Evolutionary conservation across 2,113 vertebrate genomes (phyloP).

Genomic region (Neoarius graeffei): DNA sequence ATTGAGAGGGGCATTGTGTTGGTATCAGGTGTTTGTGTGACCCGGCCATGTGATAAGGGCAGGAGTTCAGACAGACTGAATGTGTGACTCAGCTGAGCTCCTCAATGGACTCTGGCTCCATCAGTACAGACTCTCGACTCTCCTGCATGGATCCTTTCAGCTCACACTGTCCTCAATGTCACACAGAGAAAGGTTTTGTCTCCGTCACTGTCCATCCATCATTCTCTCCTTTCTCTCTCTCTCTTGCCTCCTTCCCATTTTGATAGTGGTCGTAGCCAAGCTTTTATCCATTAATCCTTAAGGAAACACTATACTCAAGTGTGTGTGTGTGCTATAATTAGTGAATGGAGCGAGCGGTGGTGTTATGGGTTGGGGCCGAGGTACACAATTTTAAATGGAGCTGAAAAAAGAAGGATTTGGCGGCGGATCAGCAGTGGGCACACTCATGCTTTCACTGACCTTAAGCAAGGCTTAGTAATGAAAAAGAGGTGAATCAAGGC

Average conservation of each 20-base stretch:
- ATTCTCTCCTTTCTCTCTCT: background rate
- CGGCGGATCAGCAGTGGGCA: slow-evolving; percentile 1
- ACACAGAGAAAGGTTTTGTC: slow-evolving; percentile 45
- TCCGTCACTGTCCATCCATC: background rate
- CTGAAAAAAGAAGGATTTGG: slow-evolving; percentile 21
- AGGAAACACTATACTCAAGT: slow-evolving; percentile 30
- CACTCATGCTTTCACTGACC: slow-evolving; percentile 28
- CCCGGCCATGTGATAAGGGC: slow-evolving; percentile 48
- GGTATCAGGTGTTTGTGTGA: slow-evolving; percentile 48
- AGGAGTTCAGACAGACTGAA: slow-evolving; percentile 40
- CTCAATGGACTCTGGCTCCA: slow-evolving; percentile 54
- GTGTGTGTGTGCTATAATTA: slow-evolving; percentile 47
- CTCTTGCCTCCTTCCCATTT: background rate
- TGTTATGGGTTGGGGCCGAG: slow-evolving; percentile 28
- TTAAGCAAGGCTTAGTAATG: slow-evolving; percentile 10
- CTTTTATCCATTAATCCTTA: slow-evolving; percentile 30
- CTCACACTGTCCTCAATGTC: slow-evolving; percentile 15
- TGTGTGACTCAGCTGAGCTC: slow-evolving; percentile 53
- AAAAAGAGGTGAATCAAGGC: slow-evolving; percentile 30
- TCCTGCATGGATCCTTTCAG: slow-evolving; percentile 50
- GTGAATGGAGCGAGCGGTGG: slow-evolving; percentile 34
- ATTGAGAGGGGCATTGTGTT: slow-evolving; percentile 49
- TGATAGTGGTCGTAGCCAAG: slow-evolving; percentile 15
- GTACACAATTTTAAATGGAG: slow-evolving; percentile 40
- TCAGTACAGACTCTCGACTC: slow-evolving; percentile 46